A percentile compares a stretch with the other conserved stretches of the same genome.
These are phyloP conservation scores for Macaca nemestrina DNA, from an alignment of 2,113 vertebrate species.

Conservation along the genomic window DNA sequence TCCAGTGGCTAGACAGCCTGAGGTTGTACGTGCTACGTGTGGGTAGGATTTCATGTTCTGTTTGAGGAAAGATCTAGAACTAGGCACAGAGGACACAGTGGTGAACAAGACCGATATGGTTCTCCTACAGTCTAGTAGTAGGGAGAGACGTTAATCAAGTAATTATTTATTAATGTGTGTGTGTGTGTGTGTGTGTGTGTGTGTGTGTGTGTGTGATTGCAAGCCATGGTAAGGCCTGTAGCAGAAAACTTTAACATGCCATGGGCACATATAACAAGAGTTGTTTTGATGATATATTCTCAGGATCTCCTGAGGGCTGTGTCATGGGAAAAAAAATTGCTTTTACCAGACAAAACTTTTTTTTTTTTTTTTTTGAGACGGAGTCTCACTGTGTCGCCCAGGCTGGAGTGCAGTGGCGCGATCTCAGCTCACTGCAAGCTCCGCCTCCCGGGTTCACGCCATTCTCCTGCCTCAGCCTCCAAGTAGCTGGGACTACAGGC, in stretches of 20 bases:
- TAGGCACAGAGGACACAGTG: neutral
- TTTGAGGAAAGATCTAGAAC: neutral
- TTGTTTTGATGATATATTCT: neutral
- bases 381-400: too few species aligned
- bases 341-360: neutral
- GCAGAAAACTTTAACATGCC: neutral
- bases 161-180: neutral
- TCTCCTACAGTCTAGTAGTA: neutral
- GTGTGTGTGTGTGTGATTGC: neutral
- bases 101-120: neutral
- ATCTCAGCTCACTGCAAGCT: too few species aligned
- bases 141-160: neutral
- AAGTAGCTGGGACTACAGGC: too few species aligned
- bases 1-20: neutral
- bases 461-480: too few species aligned
- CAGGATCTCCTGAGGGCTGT: too few species aligned
- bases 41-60: neutral
- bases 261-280: neutral
- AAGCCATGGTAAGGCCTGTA: neutral
- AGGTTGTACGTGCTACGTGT: neutral
- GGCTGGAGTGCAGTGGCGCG: too few species aligned
- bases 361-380: too few species aligned
- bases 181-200: neutral
- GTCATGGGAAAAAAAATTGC: too few species aligned
- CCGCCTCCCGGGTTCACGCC: too few species aligned